Conservation (phyloP, 1,140 invertebrate genomes). For the Procambarus clarkii region DNA sequence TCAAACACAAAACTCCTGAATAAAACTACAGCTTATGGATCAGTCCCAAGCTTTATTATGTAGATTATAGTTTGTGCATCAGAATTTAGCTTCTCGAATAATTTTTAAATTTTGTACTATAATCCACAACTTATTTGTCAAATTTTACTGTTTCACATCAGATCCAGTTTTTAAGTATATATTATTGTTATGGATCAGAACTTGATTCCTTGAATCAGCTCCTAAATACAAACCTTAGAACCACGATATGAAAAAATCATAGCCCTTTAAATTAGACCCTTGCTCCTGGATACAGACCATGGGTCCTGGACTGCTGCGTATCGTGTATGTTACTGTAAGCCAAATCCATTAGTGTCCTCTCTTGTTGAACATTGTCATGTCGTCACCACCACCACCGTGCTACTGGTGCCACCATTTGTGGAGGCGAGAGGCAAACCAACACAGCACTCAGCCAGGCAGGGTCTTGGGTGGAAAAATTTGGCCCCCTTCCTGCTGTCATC, state of each 20-base stretch:
- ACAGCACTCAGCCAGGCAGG: conserved; percentile 52
- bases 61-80: background rate
- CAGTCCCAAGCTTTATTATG: background rate
- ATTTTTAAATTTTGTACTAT: too few species aligned
- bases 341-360: conserved; percentile 60
- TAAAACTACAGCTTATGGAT: background rate
- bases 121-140: too few species aligned
- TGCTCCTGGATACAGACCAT: conserved; percentile 33
- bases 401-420: conserved; percentile 30
- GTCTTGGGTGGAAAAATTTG: conserved; percentile 15
- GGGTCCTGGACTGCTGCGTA: conserved; percentile 51
- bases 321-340: conserved; percentile 63
- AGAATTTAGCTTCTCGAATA: background rate
- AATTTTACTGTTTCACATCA: background rate
- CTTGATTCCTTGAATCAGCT: background rate
- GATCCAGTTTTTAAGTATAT: background rate
- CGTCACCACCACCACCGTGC: conserved; percentile 32
- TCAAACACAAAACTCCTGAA: background rate
- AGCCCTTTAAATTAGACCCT: conserved; percentile 5
- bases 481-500: conserved; percentile 42
- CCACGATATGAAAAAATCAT: background rate
- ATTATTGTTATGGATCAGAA: background rate
- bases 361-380: conserved; percentile 62
- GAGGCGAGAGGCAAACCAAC: conserved; percentile 44
- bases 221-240: background rate